Evolutionary conservation across 2,113 vertebrate genomes (phyloP).

Genomic region (Butorides virescens): DNA sequence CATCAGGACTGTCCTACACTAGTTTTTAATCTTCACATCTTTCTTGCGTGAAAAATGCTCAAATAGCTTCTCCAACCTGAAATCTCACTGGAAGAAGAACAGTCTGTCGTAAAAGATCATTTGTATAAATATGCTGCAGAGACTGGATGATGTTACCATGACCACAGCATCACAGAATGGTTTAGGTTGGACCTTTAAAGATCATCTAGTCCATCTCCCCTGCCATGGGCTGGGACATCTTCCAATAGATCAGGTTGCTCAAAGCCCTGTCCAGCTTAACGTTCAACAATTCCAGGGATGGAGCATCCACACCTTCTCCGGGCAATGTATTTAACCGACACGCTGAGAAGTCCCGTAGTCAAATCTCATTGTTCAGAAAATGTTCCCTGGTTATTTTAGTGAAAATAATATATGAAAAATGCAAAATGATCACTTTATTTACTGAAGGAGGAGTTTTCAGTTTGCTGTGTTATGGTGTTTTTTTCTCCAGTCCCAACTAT

Average conservation of each 20-base stretch:
- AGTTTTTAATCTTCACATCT: neutral
- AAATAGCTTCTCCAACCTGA: neutral
- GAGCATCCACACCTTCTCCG: neutral
- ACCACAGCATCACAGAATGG: neutral
- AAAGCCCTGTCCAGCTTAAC: neutral
- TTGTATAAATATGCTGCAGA: neutral
- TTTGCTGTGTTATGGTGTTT: neutral
- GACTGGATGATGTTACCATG: too few relatives aligned
- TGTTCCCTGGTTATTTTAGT: neutral
- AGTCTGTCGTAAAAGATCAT: neutral
- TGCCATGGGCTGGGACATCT: neutral
- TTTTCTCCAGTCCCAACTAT: neutral
- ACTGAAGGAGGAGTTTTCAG: neutral
- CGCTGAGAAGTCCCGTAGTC: neutral
- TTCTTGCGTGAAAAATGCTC: neutral
- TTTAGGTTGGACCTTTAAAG: neutral
- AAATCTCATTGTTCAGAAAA: neutral
- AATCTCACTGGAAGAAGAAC: neutral
- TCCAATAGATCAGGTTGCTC: neutral
- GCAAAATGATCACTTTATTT: neutral
- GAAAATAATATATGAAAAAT: neutral
- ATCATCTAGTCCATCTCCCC: neutral
- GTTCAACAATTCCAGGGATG: accelerated
- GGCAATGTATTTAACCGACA: neutral
- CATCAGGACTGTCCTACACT: neutral